Conservation (phyloP, 2,888 invertebrate genomes). For the Leptodirus hochenwartii region DNA sequence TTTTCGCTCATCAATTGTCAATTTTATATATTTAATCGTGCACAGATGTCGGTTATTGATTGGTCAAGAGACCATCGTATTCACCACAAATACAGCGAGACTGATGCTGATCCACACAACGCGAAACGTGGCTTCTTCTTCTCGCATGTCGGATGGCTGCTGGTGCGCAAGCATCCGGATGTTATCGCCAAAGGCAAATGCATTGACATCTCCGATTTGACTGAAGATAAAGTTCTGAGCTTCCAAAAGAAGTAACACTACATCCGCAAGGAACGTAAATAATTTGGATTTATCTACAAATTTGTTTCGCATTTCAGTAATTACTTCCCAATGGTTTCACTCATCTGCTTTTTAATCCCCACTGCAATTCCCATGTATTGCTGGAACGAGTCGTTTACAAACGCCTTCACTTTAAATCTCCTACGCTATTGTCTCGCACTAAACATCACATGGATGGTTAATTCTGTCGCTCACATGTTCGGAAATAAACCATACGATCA, state of each 20-base stretch:
- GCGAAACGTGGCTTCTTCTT: constrained; percentile 89
- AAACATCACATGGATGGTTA: constrained; percentile 79
- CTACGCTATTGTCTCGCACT: constrained; percentile 63
- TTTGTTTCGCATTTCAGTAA: too few species aligned
- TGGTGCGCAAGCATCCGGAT: constrained; percentile 78
- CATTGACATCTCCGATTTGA: constrained; percentile 70
- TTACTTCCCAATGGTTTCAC: constrained; percentile 53
- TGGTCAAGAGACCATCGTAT: constrained; percentile 69
- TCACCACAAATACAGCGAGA: constrained; percentile 87
- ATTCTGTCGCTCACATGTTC: constrained; percentile 74
- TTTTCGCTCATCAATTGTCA: not conserved
- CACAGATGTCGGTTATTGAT: constrained; percentile 52
- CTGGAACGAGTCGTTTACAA: constrained; percentile 56
- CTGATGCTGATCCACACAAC: constrained; percentile 86
- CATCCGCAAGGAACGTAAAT: too few species aligned
- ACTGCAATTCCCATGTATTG: constrained; percentile 52
- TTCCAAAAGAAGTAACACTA: constrained; percentile 86
- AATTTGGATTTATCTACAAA: too few species aligned
- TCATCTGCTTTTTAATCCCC: constrained; percentile 60
- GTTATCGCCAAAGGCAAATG: constrained; percentile 71
- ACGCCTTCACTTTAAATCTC: constrained; percentile 49
- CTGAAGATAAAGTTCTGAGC: constrained; percentile 56
- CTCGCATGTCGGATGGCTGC: constrained; percentile 87
- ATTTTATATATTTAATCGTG: not conserved
- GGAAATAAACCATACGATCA: constrained; percentile 59